Conservation (phyloP, 2,888 invertebrate genomes). For the Melieria crassipennis region DNA sequence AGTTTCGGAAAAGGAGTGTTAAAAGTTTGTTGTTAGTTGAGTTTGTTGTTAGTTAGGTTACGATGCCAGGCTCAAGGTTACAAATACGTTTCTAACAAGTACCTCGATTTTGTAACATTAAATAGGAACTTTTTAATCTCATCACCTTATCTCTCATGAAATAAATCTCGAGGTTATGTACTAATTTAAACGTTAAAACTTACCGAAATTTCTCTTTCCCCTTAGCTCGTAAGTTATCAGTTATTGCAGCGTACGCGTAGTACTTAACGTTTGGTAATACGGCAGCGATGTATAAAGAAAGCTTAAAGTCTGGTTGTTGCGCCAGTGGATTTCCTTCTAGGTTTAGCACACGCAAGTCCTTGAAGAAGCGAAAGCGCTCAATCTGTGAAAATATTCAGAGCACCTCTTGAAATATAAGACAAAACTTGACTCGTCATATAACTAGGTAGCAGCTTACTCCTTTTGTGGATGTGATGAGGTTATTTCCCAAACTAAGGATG, state of each 20-base stretch:
- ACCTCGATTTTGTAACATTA: background rate
- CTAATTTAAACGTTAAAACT: slow-evolving; percentile 38
- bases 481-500: slow-evolving; percentile 89
- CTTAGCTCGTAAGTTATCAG: slow-evolving; percentile 69
- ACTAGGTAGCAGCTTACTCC: slow-evolving; percentile 69
- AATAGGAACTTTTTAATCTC: background rate
- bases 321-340: slow-evolving; percentile 85
- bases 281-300: slow-evolving; percentile 70
- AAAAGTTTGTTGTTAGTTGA: no score
- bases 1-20: no score
- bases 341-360: slow-evolving; percentile 76
- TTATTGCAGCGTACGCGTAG: slow-evolving; percentile 67
- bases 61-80: background rate
- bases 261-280: slow-evolving; percentile 71
- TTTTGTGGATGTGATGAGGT: slow-evolving; percentile 76
- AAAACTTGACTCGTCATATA: no score
- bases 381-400: slow-evolving; percentile 67
- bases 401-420: no score
- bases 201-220: slow-evolving; percentile 71
- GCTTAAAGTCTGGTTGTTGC: slow-evolving; percentile 73
- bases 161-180: no score
- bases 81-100: background rate
- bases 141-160: background rate
- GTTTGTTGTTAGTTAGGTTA: no score
- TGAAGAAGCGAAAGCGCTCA: slow-evolving; percentile 76